Conservation (phyloP, 2,113 vertebrate species). For the Eretmochelys imbricata region DNA sequence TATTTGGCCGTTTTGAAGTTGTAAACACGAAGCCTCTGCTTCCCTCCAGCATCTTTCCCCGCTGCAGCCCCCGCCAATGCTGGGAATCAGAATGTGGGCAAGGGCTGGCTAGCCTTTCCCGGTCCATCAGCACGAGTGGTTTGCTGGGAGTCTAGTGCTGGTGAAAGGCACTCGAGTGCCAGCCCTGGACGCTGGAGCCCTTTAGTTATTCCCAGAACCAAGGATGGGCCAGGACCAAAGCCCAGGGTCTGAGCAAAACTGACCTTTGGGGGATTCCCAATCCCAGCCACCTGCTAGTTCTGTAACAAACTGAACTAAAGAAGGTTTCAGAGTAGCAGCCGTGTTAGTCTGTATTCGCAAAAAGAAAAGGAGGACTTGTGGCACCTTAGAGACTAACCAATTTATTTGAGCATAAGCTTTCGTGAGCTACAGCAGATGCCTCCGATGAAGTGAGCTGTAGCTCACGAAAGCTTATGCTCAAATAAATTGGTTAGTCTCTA, state of each 20-base stretch:
- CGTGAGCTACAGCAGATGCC: too few relatives aligned
- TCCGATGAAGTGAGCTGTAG: too few relatives aligned
- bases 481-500: too few relatives aligned
- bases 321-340: too few relatives aligned
- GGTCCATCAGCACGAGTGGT: not conserved
- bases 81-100: accelerated
- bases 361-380: too few relatives aligned
- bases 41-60: accelerated
- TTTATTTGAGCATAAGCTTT: too few relatives aligned
- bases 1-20: not conserved
- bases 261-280: not conserved
- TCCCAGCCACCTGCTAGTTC: not conserved
- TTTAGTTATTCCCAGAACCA: not conserved
- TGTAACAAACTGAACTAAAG: not conserved
- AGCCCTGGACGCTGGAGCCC: not conserved
- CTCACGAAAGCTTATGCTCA: too few relatives aligned
- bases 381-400: too few relatives aligned
- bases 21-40: not conserved
- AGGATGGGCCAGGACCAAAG: not conserved
- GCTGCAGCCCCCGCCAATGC: accelerated
- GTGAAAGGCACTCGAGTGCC: not conserved
- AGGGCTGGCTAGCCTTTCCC: not conserved
- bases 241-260: not conserved
- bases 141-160: accelerated
- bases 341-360: too few relatives aligned